Conservation (phyloP, 2,797 vertebrate genomes). For the Catharus ustulatus region DNA sequence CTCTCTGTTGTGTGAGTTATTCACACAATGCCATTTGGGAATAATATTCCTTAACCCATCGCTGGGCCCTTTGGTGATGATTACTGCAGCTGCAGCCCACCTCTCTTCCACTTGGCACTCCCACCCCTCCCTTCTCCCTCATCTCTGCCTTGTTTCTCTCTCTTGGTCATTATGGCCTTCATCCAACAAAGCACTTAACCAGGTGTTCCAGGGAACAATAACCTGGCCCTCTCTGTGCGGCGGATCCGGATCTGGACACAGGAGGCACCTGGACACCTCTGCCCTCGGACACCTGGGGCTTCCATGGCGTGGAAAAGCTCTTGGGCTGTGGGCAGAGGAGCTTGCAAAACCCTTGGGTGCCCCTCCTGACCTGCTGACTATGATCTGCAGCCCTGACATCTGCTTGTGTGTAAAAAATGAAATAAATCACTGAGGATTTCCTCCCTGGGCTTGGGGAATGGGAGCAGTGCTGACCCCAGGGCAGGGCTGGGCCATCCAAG, state of each 20-base stretch:
- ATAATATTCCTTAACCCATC: neutral
- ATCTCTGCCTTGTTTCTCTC: neutral
- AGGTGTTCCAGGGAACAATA: constrained; percentile 6
- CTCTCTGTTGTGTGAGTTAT: neutral
- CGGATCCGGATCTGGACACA: fast-evolving
- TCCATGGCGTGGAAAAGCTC: fast-evolving
- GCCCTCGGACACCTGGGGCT: neutral
- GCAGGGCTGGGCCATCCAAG: neutral
- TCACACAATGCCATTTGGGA: neutral
- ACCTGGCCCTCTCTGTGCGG: neutral
- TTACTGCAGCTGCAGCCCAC: neutral
- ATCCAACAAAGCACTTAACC: constrained; percentile 47
- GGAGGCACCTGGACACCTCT: constrained; percentile 35
- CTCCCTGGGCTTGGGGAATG: neutral
- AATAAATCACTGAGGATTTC: neutral
- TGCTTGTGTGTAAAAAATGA: neutral
- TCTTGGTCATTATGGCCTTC: neutral
- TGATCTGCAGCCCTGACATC: neutral
- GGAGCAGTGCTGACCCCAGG: fast-evolving
- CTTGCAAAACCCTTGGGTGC: neutral
- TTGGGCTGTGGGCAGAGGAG: neutral
- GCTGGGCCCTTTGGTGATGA: neutral
- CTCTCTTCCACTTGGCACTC: neutral
- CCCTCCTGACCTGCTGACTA: neutral
- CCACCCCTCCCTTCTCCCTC: neutral